A percentile compares a stretch with the other conserved stretches of the same genome.
These are phyloP conservation scores for Otus sunia DNA, from an alignment of 2,113 vertebrate genomes.

Conservation along the genomic window DNA sequence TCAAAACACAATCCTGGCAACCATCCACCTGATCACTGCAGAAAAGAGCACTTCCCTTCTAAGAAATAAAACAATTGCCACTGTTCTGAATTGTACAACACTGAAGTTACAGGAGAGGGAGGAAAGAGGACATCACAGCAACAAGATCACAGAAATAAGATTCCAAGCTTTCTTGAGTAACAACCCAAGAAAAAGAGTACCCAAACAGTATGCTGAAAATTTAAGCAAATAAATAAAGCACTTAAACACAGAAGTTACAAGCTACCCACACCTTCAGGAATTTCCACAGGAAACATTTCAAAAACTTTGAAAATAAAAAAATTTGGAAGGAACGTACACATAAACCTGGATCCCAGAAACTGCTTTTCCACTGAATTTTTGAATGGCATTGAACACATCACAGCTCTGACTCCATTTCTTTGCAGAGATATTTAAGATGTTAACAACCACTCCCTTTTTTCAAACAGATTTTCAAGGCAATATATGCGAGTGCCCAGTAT, in stretches of 20 bases:
- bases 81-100: not conserved
- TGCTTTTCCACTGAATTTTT: not conserved
- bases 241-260: not conserved
- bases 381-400: not conserved
- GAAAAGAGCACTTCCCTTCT: not conserved
- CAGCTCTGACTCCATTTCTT: not conserved
- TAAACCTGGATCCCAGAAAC: not conserved
- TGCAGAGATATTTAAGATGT: not conserved
- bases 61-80: conserved; percentile 6
- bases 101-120: not conserved
- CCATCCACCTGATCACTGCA: not conserved
- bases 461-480: not conserved
- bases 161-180: not conserved
- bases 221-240: conserved; percentile 3
- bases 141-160: not conserved
- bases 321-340: not conserved
- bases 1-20: conserved; percentile 45
- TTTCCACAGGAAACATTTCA: not conserved
- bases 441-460: not conserved
- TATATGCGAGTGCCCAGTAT: accelerated
- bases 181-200: not conserved
- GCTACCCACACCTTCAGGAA: not conserved
- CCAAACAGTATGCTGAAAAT: not conserved
- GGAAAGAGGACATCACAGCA: not conserved
- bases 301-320: not conserved